phyloP scores from a whole-genome alignment of 2,113 vertebrate species.

The Nothoprocta perdicaria region DNA sequence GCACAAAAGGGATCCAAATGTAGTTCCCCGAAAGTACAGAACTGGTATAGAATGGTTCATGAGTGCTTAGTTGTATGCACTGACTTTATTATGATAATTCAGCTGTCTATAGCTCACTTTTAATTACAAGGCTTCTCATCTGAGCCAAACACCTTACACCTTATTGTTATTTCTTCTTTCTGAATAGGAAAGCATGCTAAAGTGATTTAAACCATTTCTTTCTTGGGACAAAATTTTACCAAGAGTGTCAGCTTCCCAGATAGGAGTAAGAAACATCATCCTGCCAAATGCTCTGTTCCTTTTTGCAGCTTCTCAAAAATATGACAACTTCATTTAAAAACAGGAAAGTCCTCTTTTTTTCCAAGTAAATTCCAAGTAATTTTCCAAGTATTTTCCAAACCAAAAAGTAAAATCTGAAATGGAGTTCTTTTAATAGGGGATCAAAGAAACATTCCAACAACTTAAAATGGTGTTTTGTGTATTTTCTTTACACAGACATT shows the following conservation, averaged over 20 bases:
- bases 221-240: background rate
- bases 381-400: background rate
- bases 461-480: background rate
- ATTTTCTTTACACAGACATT: background rate
- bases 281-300: background rate
- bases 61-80: background rate
- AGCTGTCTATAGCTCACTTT: background rate
- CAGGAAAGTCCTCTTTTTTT: background rate
- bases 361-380: background rate
- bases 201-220: background rate
- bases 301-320: background rate
- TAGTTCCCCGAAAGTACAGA: too few species aligned
- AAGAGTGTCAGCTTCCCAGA: background rate
- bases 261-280: background rate
- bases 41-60: rapidly evolving
- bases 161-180: background rate
- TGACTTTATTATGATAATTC: background rate
- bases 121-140: background rate
- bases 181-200: background rate
- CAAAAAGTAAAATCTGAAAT: background rate
- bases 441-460: background rate
- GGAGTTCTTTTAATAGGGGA: background rate
- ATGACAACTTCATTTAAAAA: background rate
- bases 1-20: background rate
- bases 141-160: background rate